Base-by-base conservation (phyloP, 2,888 invertebrate species). In the Rotaria socialis region DNA sequence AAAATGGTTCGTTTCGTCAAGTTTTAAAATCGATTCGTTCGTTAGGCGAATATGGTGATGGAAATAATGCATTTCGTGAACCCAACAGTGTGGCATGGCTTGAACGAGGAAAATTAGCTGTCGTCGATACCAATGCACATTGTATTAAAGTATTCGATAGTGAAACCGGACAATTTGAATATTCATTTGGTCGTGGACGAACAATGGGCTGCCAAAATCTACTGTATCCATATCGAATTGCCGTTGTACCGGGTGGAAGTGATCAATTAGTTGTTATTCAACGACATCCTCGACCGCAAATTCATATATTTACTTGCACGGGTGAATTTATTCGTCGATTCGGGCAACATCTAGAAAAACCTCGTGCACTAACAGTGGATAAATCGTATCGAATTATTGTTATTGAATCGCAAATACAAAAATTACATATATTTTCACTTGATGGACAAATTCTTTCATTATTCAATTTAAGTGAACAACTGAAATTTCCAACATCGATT, bases 61-160 rank as follows among this genome's bases (percentile, higher is more conserved):
- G 67, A 19, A 67, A 67, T 35, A 35, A 27, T 67, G 67, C 67
- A 67, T 67, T 67, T 41, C 67, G 67, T 67, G 67, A 67, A 67
- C 67, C 67, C 5, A 67, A 67, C n/a, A 67, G 67, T 67, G 67
- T 67, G 19, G 67, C 67, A 67, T 67, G 67, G 67, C 67, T 67
- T 67, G 67, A 67, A 19, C 35, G 35, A 16, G 67, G 67, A 35
- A 67, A 67, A 67, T 27, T 67, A 16, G 67, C 67, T 67, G 67
- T 67, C 35, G 67, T 67, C 1, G 67, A 67, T 35, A 67, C 67
- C 1, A 67, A 67, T 67, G 67, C 67, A 27, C 67, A 67, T 67
- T 67, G 67, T 67, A 67, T 67, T 27, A 67, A 67, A 35, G 27
- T 67, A 4, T 67, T 67, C 19, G 19, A 67, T 67, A 67, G 67